Evolutionary conservation across 2,888 invertebrate species (phyloP).

Genomic region (Emmelina monodactyla): DNA sequence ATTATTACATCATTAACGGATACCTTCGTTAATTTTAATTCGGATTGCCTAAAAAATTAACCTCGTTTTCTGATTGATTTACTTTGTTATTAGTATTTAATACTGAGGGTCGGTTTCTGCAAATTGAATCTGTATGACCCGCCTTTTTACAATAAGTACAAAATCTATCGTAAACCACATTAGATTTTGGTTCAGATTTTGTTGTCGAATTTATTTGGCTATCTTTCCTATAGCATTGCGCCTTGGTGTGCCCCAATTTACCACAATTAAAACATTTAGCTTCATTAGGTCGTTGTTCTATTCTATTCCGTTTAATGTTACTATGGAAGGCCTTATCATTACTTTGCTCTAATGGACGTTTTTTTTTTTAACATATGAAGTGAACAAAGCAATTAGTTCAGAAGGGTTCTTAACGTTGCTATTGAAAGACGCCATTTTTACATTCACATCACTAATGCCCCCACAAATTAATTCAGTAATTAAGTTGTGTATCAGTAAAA

Average conservation of each 20-base stretch:
- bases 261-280: conserved; percentile 9
- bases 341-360: conserved; percentile 8
- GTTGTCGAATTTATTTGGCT: too few species aligned
- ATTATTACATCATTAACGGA: conserved; percentile 7
- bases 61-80: conserved; percentile 1
- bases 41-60: conserved; percentile 10
- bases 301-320: not conserved
- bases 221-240: conserved; percentile 2
- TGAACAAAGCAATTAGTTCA: conserved; percentile 17
- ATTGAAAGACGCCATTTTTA: conserved; percentile 18
- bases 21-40: conserved; percentile 11
- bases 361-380: conserved; percentile 16
- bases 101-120: too few species aligned
- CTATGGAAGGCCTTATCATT: not conserved
- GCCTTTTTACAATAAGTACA: conserved; percentile 15
- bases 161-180: too few species aligned
- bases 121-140: conserved; percentile 10
- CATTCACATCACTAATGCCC: conserved; percentile 14
- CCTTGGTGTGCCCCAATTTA: conserved; percentile 5
- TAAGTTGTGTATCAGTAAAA: conserved; percentile 13
- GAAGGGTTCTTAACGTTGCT: conserved; percentile 15
- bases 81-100: not conserved
- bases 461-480: conserved; percentile 17
- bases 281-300: not conserved
- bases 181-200: too few species aligned